Evolutionary conservation across 2,888 invertebrate genomes (phyloP).

Genomic region (Tuberolachnus salignus): DNA sequence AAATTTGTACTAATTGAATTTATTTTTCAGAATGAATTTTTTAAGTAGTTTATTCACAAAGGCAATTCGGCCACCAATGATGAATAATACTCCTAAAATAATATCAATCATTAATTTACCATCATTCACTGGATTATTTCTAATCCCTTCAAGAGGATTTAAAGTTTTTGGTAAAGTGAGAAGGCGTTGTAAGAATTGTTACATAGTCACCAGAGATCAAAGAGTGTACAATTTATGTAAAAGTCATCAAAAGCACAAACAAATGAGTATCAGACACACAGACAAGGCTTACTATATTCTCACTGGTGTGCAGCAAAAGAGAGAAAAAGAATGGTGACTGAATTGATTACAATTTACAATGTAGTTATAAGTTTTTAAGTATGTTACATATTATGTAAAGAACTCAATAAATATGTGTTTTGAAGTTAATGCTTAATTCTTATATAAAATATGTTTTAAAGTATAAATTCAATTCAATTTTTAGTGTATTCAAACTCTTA

Average conservation of each 20-base stretch:
- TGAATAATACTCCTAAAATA: constrained; percentile 1
- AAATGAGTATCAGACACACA: constrained; percentile 65
- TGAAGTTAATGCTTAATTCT: too few relatives aligned
- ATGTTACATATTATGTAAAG: too few relatives aligned
- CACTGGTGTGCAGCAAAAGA: constrained; percentile 52
- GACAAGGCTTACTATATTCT: constrained; percentile 56
- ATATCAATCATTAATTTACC: constrained; percentile 3
- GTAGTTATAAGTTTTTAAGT: background rate
- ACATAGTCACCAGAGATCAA: constrained; percentile 72
- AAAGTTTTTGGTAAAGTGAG: constrained; percentile 68
- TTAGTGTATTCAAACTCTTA: too few relatives aligned
- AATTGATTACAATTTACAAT: background rate
- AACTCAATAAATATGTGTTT: too few relatives aligned
- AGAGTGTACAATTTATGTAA: constrained; percentile 77
- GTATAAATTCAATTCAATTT: too few relatives aligned
- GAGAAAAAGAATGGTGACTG: constrained; percentile 38
- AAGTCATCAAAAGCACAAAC: constrained; percentile 80
- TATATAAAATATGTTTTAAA: too few relatives aligned
- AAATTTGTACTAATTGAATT: background rate
- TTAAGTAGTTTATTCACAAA: constrained; percentile 36
- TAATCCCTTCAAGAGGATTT: constrained; percentile 47
- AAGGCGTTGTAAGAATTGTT: constrained; percentile 80
- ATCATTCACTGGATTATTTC: background rate
- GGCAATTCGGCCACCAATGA: background rate
- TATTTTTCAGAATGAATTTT: constrained; percentile 46